Base-by-base conservation (phyloP, 2,888 invertebrate genomes). In the Mythimna vitellina region DNA sequence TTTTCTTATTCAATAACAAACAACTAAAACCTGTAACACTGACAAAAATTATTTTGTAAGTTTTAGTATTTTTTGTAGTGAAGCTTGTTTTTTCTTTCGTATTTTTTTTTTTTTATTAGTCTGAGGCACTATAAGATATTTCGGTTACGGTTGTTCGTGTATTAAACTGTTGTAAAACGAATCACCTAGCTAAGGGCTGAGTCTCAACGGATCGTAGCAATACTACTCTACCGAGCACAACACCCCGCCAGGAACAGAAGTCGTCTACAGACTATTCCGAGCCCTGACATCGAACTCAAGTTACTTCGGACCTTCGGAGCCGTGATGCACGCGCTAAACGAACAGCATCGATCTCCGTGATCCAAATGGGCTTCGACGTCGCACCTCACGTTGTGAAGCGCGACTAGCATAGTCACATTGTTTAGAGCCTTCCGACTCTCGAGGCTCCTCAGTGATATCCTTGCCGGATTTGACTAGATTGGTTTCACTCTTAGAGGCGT, bases 191-290 rank as follows among this genome's bases (percentile, higher is more conserved):
- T 85, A 85, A 92, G 93, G 96, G 96, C 94, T 94, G 92, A 96
- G 96, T 96, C 96, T 97, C 96, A 97, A 96, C 95, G 96, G 96
- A 96, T 97, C 96, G 96, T 96, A 97, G 95, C 82, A 83, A 68
- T 64, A 73, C 86, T 77, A 74, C 80, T 86, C 80, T 84, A 86
- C 92, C 88, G 88, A 82, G 85, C 87, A 85, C 83, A 82, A 80
- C 84, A 87, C 96, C 96, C 96, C 94, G 96, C 96, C 96, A 94
- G 94, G 96, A 94, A 96, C 94, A 90, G 93, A 96, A 96, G 96
- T 97, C 96, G 96, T 97, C 95, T 97, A 92, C 97, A 96, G 94
- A 96, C 95, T 96, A 96, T 97, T 96, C 96, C 93, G 95, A 96
- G 95, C 95, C 93, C 80, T 80, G 75, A 79, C 75, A 80, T 79